Base-by-base conservation (phyloP, 2,888 invertebrate genomes). In the Luperina testacea region DNA sequence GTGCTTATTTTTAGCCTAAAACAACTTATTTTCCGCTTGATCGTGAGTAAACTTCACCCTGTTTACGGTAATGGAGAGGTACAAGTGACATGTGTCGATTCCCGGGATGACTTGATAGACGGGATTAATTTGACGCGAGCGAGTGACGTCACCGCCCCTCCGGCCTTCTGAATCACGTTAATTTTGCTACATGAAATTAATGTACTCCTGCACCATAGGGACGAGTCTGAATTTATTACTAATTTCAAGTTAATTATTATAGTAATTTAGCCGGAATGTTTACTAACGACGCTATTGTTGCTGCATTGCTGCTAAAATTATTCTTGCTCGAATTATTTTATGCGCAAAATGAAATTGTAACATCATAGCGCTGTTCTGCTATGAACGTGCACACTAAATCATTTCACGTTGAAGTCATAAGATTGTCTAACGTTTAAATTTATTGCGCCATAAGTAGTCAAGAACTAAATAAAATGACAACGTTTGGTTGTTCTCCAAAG, bases 401-500 rank as follows among this genome's bases (percentile, higher is more conserved):
- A 71, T 75, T 79, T 61, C 42, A 63, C 45, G 45, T 68, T 75
- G 67, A 79, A 79, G 75, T 61, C 64, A 73, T 75, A 83, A 67
- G 11, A 64, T 67, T 83, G 38, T 68, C 57, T 72, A 48, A 68
- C 64, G 38, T 72, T 67, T 20, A 72, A 76, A 79, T 86, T 78
- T 78, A 72, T 69, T 71, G 38, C 27, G 6, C 64, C 38, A 42
- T 69, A 76, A 75, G 77, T 77, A 82, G 67, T 70, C 59, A 72
- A 80, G 83, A 83, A 81, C 75, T 59, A 79, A 79, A 85, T 85
- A 84, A 88, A 86, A 83, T 81, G 78, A 78, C 48, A 77, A 84
- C 80, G 77, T 87, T 93, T 91, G 92, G 91, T 91, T 78, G 72
- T 75, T 81, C 83, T 90, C 91, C 91, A 92, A 90, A 75, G 83